These are phyloP conservation scores for Lophochroa leadbeateri DNA, from an alignment of 2,113 vertebrate species.

Conservation along the genomic window DNA sequence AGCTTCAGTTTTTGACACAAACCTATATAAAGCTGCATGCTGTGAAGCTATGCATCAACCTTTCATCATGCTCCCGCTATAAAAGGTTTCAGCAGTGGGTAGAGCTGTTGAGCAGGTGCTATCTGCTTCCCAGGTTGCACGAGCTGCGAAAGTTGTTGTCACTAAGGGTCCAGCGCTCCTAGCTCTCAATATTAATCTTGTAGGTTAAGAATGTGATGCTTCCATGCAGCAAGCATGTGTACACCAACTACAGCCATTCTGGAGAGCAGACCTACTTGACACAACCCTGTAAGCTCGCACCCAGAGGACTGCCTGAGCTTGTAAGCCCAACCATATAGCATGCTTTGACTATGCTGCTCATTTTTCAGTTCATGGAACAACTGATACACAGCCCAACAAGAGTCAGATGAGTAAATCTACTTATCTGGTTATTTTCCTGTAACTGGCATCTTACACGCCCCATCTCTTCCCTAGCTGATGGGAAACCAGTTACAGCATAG, in stretches of 20 bases:
- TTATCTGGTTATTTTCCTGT: neutral
- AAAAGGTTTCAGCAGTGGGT: neutral
- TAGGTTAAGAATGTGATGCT: accelerated
- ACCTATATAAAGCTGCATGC: neutral
- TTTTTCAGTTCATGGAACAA: neutral
- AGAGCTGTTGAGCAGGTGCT: neutral
- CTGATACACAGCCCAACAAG: accelerated
- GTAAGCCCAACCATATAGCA: neutral
- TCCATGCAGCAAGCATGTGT: neutral
- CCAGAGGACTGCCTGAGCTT: neutral
- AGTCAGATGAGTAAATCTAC: neutral
- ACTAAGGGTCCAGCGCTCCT: neutral
- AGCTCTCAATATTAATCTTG: neutral
- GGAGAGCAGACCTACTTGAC: neutral
- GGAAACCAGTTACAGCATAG: neutral
- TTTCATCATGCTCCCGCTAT: neutral
- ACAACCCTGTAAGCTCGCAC: neutral
- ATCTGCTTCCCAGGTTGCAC: neutral
- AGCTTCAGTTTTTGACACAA: neutral
- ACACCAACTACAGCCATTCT: neutral
- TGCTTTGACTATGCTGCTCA: neutral
- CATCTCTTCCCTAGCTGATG: neutral
- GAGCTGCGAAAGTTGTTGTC: neutral
- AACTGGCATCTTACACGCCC: neutral
- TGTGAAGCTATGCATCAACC: neutral